Evolutionary conservation across 2,888 invertebrate species (phyloP).

Genomic region (Caenorhabditis japonica): DNA sequence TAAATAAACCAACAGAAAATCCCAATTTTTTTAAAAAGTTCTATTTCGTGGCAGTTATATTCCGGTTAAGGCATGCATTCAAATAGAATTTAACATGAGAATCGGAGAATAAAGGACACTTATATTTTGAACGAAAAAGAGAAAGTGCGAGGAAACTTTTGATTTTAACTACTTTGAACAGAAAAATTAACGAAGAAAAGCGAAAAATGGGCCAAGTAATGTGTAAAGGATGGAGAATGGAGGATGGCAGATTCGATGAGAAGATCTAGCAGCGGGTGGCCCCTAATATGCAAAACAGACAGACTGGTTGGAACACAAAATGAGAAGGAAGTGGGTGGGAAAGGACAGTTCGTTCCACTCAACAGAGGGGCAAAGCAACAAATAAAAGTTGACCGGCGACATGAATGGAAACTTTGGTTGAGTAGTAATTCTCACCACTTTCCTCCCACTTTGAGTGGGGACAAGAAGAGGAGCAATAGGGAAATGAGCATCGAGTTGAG

Average conservation of each 20-base stretch:
- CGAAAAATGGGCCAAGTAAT: too few species aligned
- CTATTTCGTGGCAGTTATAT: too few species aligned
- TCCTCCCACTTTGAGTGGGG: too few species aligned
- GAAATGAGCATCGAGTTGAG: conserved; percentile 12
- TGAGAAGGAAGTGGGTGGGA: conserved; percentile 14
- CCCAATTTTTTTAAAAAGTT: too few species aligned
- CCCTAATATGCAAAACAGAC: conserved; percentile 10
- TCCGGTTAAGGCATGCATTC: too few species aligned
- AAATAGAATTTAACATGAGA: conserved; percentile 30
- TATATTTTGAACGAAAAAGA: not conserved
- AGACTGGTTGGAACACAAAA: conserved; percentile 32
- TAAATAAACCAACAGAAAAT: too few species aligned
- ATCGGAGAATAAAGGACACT: conserved; percentile 27
- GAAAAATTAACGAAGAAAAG: conserved; percentile 23
- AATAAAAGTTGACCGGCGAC: conserved; percentile 25
- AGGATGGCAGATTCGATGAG: conserved; percentile 20
- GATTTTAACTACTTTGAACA: conserved; percentile 46
- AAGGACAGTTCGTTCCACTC: conserved; percentile 12
- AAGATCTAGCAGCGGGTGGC: conserved; percentile 22
- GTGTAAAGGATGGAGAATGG: too few species aligned
- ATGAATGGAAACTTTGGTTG: too few species aligned
- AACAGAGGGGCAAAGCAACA: conserved; percentile 15
- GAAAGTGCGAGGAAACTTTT: conserved; percentile 50
- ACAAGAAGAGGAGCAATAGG: conserved; percentile 6
- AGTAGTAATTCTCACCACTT: too few species aligned